Evolutionary conservation across 2,797 vertebrate species (phyloP).

Genomic region (Heteromormyrus szaboi): DNA sequence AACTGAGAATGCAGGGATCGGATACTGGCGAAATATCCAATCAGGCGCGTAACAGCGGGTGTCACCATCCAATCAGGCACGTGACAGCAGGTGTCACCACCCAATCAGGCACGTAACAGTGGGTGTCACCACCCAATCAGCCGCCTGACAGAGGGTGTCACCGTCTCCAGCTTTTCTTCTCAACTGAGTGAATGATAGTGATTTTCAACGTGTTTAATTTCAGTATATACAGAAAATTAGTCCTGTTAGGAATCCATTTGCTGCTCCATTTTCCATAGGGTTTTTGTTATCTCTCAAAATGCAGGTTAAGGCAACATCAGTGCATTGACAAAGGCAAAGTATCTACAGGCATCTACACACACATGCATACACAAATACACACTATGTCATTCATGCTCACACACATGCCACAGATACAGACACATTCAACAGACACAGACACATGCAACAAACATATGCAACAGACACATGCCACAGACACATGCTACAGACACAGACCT

Average conservation of each 20-base stretch:
- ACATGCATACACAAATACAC: constrained; percentile 40
- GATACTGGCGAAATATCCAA: not conserved
- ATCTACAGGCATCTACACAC: constrained; percentile 33
- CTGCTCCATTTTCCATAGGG: not conserved
- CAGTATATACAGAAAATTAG: constrained; percentile 26
- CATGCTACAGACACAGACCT: too few relatives aligned
- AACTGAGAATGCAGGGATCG: not conserved
- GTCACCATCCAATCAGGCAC: not conserved
- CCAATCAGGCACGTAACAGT: not conserved
- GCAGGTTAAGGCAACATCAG: not conserved
- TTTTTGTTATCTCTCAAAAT: not conserved
- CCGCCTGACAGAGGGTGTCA: not conserved
- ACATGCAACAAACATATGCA: too few relatives aligned
- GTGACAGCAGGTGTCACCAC: not conserved
- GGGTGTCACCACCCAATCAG: not conserved
- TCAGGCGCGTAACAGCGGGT: not conserved
- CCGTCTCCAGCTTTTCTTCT: not conserved
- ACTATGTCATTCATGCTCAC: constrained; percentile 23
- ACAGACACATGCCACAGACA: too few relatives aligned
- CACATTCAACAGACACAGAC: too few relatives aligned
- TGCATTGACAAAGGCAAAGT: constrained; percentile 51
- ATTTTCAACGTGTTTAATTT: not conserved
- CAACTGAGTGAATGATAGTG: not conserved
- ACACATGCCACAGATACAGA: too few relatives aligned
- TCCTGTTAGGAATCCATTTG: not conserved